phyloP scores from a whole-genome alignment of 2,888 invertebrate genomes.

The Microchrysa polita region DNA sequence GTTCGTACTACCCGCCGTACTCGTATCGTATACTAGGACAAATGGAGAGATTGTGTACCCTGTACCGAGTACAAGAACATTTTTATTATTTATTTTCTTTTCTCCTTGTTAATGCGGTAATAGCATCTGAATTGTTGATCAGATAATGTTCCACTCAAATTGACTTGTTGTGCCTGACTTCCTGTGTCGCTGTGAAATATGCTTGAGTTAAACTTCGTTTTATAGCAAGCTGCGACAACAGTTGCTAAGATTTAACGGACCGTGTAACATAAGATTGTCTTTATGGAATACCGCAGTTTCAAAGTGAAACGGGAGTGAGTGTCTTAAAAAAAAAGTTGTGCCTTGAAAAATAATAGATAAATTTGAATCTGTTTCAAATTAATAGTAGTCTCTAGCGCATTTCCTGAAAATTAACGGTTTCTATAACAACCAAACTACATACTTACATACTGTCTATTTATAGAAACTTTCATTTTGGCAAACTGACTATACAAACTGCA shows the following conservation, averaged over 20 bases:
- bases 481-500: too few species aligned
- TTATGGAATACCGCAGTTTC: neutral
- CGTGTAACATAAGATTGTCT: neutral
- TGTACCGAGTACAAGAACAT: neutral
- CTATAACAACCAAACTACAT: too few species aligned
- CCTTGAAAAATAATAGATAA: too few species aligned
- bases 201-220: neutral
- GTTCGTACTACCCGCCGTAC: too few species aligned
- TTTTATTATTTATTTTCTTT: neutral
- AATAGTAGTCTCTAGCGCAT: too few species aligned
- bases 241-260: neutral
- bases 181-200: slow-evolving; percentile 29
- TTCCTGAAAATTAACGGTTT: too few species aligned
- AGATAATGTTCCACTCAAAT: slow-evolving; percentile 45
- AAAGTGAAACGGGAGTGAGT: too few species aligned
- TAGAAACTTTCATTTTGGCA: too few species aligned
- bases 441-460: too few species aligned
- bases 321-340: too few species aligned
- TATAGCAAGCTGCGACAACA: neutral
- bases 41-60: neutral
- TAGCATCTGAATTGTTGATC: slow-evolving; percentile 32
- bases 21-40: neutral
- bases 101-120: neutral
- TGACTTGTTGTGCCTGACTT: slow-evolving; percentile 46
- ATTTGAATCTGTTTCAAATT: too few species aligned